Percentiles rank a stretch among this genome's conserved stretches.
Evolutionary conservation across 2,888 invertebrate species (phyloP).

Genomic region (Tachystola acroxantha): DNA sequence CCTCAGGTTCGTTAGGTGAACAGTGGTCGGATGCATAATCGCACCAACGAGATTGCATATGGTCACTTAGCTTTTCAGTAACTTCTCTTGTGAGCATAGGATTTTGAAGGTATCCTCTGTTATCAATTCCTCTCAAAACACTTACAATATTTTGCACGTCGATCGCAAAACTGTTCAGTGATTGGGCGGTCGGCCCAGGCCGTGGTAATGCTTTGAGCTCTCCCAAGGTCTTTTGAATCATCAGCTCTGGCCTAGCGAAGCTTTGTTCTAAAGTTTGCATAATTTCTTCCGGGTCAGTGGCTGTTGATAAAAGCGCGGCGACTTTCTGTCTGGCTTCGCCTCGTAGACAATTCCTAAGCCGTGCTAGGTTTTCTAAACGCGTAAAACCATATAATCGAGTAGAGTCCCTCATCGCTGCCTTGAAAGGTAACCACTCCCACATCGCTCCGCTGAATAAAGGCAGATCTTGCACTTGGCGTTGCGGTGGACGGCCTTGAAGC

Average conservation of each 20-base stretch:
- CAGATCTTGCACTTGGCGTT: no score
- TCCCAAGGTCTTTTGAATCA: slow-evolving; percentile 13
- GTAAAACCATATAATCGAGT: no score
- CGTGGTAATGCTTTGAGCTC: slow-evolving; percentile 13
- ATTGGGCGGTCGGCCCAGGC: slow-evolving; percentile 8
- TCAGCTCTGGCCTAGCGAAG: slow-evolving; percentile 18
- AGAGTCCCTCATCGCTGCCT: no score
- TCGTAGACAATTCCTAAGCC: no score
- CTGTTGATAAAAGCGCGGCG: no score
- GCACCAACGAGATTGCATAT: slow-evolving; percentile 6
- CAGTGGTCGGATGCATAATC: slow-evolving; percentile 9
- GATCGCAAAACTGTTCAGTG: slow-evolving; percentile 15
- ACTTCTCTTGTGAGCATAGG: slow-evolving; percentile 6
- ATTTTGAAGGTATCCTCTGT: slow-evolving; percentile 5
- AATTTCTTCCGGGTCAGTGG: slow-evolving; percentile 13
- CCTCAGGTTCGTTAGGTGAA: background rate
- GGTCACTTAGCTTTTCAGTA: slow-evolving; percentile 4
- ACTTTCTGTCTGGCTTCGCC: no score
- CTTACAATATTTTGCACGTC: slow-evolving; percentile 9
- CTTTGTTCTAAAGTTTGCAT: slow-evolving; percentile 18
- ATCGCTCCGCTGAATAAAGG: no score
- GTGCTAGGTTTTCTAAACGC: no score
- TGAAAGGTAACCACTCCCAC: no score
- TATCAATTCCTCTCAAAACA: slow-evolving; percentile 2
- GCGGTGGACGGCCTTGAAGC: no score